Conservation (phyloP, 2,888 invertebrate genomes). For the Pandemis corylana region DNA sequence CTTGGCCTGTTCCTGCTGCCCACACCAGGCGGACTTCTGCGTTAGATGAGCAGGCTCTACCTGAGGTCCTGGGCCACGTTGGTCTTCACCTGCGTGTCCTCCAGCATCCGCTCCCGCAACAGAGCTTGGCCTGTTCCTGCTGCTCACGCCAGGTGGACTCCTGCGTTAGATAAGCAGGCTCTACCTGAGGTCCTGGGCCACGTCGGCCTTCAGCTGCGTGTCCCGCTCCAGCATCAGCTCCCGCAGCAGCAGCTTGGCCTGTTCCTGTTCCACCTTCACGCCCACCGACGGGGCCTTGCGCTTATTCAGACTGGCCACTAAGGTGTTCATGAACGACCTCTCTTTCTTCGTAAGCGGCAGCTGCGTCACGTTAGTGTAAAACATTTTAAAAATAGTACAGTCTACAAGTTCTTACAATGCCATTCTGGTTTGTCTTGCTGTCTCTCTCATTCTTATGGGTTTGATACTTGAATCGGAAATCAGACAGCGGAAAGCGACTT, state of each 20-base stretch:
- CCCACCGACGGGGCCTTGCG: neutral
- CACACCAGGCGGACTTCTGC: no score
- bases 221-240: neutral
- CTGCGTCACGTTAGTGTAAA: neutral
- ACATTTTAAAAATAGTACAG: no score
- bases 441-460: no score
- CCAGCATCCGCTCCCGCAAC: neutral
- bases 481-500: no score
- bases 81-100: neutral
- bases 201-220: neutral
- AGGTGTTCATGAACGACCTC: neutral
- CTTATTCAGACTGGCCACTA: conserved; percentile 5
- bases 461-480: no score
- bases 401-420: no score
- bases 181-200: conserved; percentile 9
- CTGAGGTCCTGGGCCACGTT: neutral
- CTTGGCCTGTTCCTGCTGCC: no score
- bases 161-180: neutral
- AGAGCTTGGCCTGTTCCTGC: neutral
- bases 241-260: neutral
- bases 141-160: neutral
- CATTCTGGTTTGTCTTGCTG: no score
- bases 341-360: conserved; percentile 11
- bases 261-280: neutral
- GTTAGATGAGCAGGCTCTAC: neutral